A percentile compares a stretch with the other conserved stretches of the same genome.
phyloP scores from a whole-genome alignment of 1,140 invertebrate species.

The Pseudomyrmex sp. region DNA sequence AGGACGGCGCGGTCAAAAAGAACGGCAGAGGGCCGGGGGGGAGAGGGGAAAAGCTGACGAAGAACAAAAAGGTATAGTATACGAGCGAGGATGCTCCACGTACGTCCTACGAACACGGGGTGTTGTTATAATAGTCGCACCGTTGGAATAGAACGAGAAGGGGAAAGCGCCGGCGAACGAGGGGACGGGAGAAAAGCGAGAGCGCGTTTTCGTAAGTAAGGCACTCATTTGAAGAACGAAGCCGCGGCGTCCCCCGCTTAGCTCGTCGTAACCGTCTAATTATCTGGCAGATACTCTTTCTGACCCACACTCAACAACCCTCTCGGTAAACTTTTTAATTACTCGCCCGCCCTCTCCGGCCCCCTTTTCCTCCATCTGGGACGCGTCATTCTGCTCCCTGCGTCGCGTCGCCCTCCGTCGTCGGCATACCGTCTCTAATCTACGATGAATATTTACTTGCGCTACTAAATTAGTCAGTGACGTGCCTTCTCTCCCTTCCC shows the following conservation, averaged over 20 bases:
- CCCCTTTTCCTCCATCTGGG: not conserved
- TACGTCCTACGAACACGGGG: not conserved
- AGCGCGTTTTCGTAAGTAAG: constrained; percentile 52
- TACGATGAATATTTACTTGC: constrained; percentile 59
- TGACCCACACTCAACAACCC: constrained; percentile 66
- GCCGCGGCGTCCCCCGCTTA: constrained; percentile 33
- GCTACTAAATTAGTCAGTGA: constrained; percentile 59
- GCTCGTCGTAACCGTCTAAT: constrained; percentile 70
- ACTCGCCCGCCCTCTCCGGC: constrained; percentile 30
- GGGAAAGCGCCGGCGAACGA: constrained; percentile 1
- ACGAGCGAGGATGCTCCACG: constrained; percentile 4
- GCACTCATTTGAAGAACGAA: constrained; percentile 67
- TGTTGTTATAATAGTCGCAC: constrained; percentile 39
- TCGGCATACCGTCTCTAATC: constrained; percentile 23
- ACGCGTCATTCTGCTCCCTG: not conserved
- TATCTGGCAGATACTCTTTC: constrained; percentile 70
- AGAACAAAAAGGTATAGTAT: constrained; percentile 16
- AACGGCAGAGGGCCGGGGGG: not conserved
- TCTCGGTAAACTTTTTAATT: constrained; percentile 70
- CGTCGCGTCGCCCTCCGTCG: constrained; percentile 1
- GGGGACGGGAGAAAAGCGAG: constrained; percentile 29
- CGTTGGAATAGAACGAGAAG: not conserved
- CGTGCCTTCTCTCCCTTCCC: not conserved
- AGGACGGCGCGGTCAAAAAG: constrained; percentile 12
- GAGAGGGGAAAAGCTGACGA: not conserved